A percentile compares a stretch with the other conserved stretches of the same genome.
These are phyloP conservation scores for Holothuria scabra DNA, from an alignment of 53 echinoderm and acorn worm species.

Conservation along the genomic window DNA sequence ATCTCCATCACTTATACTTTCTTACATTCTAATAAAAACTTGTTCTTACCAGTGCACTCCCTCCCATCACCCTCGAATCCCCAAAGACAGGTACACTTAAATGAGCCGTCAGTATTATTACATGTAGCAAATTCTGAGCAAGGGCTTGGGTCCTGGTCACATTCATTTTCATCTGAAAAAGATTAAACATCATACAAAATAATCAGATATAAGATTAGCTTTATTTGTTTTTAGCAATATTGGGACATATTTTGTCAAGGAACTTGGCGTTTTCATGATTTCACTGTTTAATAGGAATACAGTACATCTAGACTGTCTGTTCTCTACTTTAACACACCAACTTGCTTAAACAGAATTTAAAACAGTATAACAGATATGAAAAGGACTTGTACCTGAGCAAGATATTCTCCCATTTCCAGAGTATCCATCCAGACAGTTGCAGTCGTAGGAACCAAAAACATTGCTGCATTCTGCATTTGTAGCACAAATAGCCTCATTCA, in stretches of 20 bases:
- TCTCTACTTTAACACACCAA: no score
- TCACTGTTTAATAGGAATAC: no score
- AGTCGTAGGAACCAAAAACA: slow-evolving; percentile 39
- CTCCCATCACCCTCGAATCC: slow-evolving; percentile 52
- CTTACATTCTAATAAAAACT: neutral
- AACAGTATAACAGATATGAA: no score
- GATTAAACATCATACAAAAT: no score
- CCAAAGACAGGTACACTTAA: slow-evolving; percentile 41
- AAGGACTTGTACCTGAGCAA: neutral
- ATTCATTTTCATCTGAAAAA: slow-evolving; percentile 56
- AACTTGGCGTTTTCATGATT: no score
- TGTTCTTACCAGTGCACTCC: slow-evolving; percentile 49
- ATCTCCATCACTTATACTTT: no score
- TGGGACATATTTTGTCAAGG: no score
- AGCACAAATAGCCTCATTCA: slow-evolving; percentile 16
- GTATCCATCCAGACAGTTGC: slow-evolving; percentile 52
- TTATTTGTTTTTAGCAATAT: no score
- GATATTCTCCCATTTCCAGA: slow-evolving; percentile 35
- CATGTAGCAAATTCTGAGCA: slow-evolving; percentile 46
- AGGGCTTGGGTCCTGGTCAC: slow-evolving; percentile 20
- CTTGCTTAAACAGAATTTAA: no score
- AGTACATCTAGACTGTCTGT: no score
- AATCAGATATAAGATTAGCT: no score
- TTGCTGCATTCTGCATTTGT: slow-evolving; percentile 48
- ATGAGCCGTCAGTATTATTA: slow-evolving; percentile 51